Conservation (phyloP, 2,888 invertebrate species). For the Brassicogethes aeneus region DNA sequence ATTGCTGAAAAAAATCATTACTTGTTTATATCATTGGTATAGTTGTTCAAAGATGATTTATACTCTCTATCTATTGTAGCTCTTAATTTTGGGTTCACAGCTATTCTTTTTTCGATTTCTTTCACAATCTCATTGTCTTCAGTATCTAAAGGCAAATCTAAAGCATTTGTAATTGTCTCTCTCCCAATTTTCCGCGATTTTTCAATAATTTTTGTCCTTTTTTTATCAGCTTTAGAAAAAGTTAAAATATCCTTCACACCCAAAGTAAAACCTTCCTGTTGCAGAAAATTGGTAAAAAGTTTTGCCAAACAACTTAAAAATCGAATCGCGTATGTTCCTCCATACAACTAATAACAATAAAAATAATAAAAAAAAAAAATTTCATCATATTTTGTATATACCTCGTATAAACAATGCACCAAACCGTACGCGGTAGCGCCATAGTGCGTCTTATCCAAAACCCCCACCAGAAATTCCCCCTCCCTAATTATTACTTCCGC, state of each 20-base stretch:
- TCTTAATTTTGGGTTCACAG: constrained; percentile 66
- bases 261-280: constrained; percentile 87
- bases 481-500: constrained; percentile 80
- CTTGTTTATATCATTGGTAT: constrained; percentile 87
- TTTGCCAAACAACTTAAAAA: constrained; percentile 85
- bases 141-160: constrained; percentile 34
- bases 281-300: constrained; percentile 80
- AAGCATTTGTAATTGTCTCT: background rate
- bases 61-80: constrained; percentile 75
- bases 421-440: constrained; percentile 93
- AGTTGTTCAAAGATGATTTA: constrained; percentile 68
- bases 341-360: constrained; percentile 61
- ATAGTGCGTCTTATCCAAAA: constrained; percentile 94
- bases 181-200: constrained; percentile 46
- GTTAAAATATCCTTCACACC: constrained; percentile 94
- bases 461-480: constrained; percentile 84
- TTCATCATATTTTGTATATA: no score
- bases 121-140: constrained; percentile 50
- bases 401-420: constrained; percentile 89
- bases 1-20: constrained; percentile 27
- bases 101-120: constrained; percentile 63
- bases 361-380: constrained; percentile 6
- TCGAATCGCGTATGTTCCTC: constrained; percentile 72
- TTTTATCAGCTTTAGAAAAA: constrained; percentile 58
- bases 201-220: constrained; percentile 59